These are phyloP conservation scores for Coptodon rendalli DNA, from an alignment of 2,113 vertebrate species.

Conservation along the genomic window DNA sequence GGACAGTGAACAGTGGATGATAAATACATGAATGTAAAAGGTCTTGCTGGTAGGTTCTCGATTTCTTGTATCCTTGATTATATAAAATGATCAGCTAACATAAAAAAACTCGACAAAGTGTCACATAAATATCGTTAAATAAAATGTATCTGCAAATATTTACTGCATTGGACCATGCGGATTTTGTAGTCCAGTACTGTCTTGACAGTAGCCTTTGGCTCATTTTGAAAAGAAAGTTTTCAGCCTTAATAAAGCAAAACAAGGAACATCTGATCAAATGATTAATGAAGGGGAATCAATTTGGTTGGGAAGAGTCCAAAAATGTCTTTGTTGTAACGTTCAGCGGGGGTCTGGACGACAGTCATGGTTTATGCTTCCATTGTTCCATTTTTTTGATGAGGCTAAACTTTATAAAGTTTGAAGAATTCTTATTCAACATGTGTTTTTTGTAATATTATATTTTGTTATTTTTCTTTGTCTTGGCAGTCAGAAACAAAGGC, in stretches of 20 bases:
- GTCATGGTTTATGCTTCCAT: neutral
- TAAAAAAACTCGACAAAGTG: neutral
- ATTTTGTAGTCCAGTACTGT: neutral
- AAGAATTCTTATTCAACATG: neutral
- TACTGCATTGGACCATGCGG: fast-evolving
- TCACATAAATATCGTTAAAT: neutral
- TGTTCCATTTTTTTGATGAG: neutral
- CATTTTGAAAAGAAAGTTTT: neutral
- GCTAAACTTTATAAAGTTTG: neutral
- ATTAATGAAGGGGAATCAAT: neutral
- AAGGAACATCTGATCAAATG: neutral
- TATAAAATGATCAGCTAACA: neutral
- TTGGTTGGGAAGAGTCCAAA: neutral
- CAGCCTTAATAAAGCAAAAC: neutral
- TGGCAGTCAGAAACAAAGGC: neutral
- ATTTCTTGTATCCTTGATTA: neutral
- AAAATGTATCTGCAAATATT: neutral
- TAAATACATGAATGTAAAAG: neutral
- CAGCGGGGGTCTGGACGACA: neutral
- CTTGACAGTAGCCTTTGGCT: neutral
- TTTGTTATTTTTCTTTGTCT: neutral
- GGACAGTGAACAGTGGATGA: neutral
- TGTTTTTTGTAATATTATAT: neutral
- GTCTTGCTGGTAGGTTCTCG: neutral
- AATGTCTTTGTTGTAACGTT: neutral